A percentile compares a stretch with the other conserved stretches of the same genome.
These are phyloP conservation scores for Dione juno DNA, from an alignment of 2,888 invertebrate species.

Conservation along the genomic window DNA sequence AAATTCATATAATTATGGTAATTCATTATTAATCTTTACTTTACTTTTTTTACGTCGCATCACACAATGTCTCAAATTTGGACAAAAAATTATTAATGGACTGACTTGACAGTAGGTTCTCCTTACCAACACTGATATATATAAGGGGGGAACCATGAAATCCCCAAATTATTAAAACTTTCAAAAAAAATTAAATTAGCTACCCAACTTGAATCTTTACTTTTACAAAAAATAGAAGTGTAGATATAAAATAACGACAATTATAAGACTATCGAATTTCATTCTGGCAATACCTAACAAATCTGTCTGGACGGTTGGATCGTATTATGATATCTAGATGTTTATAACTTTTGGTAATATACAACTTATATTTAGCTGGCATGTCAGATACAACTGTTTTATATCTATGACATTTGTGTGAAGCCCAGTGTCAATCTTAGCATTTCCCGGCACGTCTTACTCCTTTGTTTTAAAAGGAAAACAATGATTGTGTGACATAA, in stretches of 20 bases:
- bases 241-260: neutral
- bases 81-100: too few relatives aligned
- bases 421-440: slow-evolving; percentile 28
- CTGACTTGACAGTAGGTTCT: too few relatives aligned
- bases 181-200: neutral
- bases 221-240: neutral
- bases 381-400: slow-evolving; percentile 19
- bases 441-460: slow-evolving; percentile 44
- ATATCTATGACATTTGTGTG: slow-evolving; percentile 14
- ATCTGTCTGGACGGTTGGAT: neutral
- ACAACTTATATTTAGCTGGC: slow-evolving; percentile 19
- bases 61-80: too few relatives aligned
- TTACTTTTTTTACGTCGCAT: too few relatives aligned
- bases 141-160: too few relatives aligned
- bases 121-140: too few relatives aligned
- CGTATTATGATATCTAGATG: slow-evolving; percentile 10
- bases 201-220: neutral
- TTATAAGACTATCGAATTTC: neutral
- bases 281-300: slow-evolving; percentile 9
- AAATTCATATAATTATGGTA: neutral
- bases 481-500: slow-evolving; percentile 44
- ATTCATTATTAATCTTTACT: neutral
- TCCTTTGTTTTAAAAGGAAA: slow-evolving; percentile 46
- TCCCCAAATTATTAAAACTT: too few relatives aligned
- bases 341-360: slow-evolving; percentile 13